These are phyloP conservation scores for Oryzias melastigma DNA, from an alignment of 2,113 vertebrate genomes.

Conservation along the genomic window DNA sequence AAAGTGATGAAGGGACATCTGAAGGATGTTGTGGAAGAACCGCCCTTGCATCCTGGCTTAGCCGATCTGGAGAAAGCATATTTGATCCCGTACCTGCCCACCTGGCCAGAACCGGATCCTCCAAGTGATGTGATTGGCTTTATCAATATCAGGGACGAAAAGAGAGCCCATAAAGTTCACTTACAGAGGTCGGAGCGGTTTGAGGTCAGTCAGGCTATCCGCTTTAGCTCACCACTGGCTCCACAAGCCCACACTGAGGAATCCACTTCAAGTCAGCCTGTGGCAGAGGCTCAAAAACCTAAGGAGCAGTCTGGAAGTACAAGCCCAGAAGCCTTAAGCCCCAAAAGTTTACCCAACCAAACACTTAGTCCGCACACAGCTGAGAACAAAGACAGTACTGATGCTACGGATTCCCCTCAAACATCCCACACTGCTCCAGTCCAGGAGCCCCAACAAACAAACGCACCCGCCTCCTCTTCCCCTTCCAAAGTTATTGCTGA, in stretches of 20 bases:
- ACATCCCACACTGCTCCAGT: slow-evolving; percentile 20
- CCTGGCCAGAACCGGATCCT: slow-evolving; percentile 92
- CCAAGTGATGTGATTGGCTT: slow-evolving; percentile 93
- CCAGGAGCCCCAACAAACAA: slow-evolving; percentile 16
- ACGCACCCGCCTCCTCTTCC: slow-evolving; percentile 1
- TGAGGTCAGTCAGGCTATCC: slow-evolving; percentile 82
- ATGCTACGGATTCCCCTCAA: slow-evolving; percentile 29
- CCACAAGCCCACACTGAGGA: not conserved
- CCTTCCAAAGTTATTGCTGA: slow-evolving; percentile 10
- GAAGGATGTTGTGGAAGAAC: slow-evolving; percentile 48
- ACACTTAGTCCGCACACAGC: not conserved
- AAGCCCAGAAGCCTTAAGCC: not conserved
- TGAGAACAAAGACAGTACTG: slow-evolving; percentile 21
- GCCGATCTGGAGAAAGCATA: slow-evolving; percentile 86
- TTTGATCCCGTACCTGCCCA: slow-evolving; percentile 92
- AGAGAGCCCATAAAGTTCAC: slow-evolving; percentile 73
- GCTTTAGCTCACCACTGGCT: slow-evolving; percentile 69
- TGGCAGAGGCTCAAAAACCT: not conserved
- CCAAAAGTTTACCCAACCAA: slow-evolving; percentile 26
- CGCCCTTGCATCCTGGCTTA: slow-evolving; percentile 84
- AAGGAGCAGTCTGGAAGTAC: slow-evolving; percentile 5
- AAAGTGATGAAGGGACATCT: slow-evolving; percentile 59
- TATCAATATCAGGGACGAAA: slow-evolving; percentile 88
- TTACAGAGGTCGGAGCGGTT: slow-evolving; percentile 79
- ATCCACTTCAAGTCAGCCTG: not conserved